phyloP scores from a whole-genome alignment of 1,140 invertebrate species.

The Diorhabda carinulata region DNA sequence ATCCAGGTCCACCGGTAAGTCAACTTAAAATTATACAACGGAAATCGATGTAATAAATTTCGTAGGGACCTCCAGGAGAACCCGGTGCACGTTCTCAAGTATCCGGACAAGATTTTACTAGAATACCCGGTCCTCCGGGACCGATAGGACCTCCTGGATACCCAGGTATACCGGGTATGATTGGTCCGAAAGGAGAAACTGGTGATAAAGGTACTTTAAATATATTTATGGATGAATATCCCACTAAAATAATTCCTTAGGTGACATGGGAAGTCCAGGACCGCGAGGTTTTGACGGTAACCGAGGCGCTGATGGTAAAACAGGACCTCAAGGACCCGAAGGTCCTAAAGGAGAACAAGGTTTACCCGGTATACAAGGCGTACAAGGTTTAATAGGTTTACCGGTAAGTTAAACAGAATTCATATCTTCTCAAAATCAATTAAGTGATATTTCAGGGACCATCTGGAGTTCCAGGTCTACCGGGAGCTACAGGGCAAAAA shows the following conservation, averaged over 20 bases:
- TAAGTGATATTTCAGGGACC: slow-evolving; percentile 44
- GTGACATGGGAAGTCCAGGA: slow-evolving; percentile 46
- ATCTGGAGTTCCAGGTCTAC: slow-evolving; percentile 36
- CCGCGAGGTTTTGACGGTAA: slow-evolving; percentile 34
- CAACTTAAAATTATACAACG: background rate
- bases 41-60: slow-evolving; percentile 1
- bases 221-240: background rate
- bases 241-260: slow-evolving; percentile 24
- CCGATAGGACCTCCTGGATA: slow-evolving; percentile 43
- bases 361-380: slow-evolving; percentile 41
- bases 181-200: slow-evolving; percentile 49
- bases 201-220: slow-evolving; percentile 41
- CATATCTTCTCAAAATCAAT: too few species aligned
- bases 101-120: slow-evolving; percentile 22
- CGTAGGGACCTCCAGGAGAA: slow-evolving; percentile 36
- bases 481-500: slow-evolving; percentile 49
- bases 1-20: slow-evolving; percentile 30
- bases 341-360: slow-evolving; percentile 43
- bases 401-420: slow-evolving; percentile 50
- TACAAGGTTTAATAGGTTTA: slow-evolving; percentile 29
- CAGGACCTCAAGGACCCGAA: slow-evolving; percentile 40
- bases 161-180: slow-evolving; percentile 46
- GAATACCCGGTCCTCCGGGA: slow-evolving; percentile 36
- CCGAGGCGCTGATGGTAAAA: slow-evolving; percentile 32
- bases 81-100: slow-evolving; percentile 45